Base-by-base conservation (phyloP, 2,888 invertebrate species). In the Atethmia centrago region DNA sequence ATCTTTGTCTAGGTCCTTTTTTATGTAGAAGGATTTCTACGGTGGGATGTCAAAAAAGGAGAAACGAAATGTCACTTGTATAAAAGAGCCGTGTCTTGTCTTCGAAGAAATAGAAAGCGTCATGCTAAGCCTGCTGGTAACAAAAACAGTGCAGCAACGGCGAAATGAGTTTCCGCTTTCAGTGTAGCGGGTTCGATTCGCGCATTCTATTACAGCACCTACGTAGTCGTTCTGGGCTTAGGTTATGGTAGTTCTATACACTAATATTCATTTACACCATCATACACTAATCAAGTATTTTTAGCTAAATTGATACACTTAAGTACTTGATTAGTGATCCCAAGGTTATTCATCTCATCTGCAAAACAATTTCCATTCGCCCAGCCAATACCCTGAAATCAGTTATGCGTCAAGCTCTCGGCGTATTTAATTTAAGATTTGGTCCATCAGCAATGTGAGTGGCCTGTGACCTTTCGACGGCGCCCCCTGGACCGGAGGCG, bases 381-480 rank as follows among this genome's bases (percentile, higher is more conserved):
- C 40, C 61, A 62, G 8, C 31, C 69, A 64, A 71, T 71, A 71
- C 80, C 67, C 66, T 67, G 56, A 71, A 84, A 67, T 82, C 82
- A 80, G 81, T 80, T 71, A 80, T 84, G 84, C 84, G 84, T 80
- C 74, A 71, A 75, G 56, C 58, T 63, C 64, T 71, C 67, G 28
- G 36, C 62, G 81, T 84, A 80, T 82, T 84, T 82, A 82, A 82
- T 82, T 80, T 82, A 80, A 82, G 79, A 79, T 82, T 84, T 84
- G 49, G 72, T 70, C 77, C 82, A 80, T 84, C 85, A 74, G 81
- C 74, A 70, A 64, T 71, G 76, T 80, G 80, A 79, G 81, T 82
- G 71, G 77, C 76, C 79, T 79, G 79, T 81, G 88, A 88, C 88
- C 90, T 89, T 90, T 85, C 77, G 59, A 79, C 79, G 84, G 79